Percentiles rank a stretch among this genome's conserved stretches.
phyloP scores from a whole-genome alignment of 2,888 invertebrate genomes.

The Xiphydria camelus region DNA sequence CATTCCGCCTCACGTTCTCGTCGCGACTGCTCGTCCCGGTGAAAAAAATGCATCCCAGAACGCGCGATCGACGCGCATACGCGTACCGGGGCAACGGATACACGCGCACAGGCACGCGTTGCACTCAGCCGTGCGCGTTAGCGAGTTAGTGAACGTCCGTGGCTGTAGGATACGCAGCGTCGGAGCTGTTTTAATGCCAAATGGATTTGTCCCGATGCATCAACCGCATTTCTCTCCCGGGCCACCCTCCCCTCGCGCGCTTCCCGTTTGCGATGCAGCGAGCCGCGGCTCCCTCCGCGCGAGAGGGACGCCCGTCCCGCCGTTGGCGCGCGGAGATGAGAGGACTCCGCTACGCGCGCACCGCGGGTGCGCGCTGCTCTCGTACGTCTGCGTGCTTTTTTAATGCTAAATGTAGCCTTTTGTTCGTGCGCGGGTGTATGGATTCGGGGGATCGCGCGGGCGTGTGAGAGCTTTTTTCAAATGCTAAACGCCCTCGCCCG shows the following conservation, averaged over 20 bases:
- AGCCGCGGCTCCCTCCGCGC: conserved; percentile 16
- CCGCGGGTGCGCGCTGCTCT: conserved; percentile 11
- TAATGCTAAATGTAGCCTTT: conserved; percentile 50
- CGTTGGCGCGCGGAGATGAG: conserved; percentile 28
- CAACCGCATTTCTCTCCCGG: conserved; percentile 37
- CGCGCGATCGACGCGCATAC: conserved; percentile 17
- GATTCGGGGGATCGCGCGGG: conserved; percentile 27
- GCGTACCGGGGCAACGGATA: not conserved
- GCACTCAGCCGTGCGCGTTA: conserved; percentile 2
- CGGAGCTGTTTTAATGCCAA: conserved; percentile 41
- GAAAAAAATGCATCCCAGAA: conserved; percentile 20
- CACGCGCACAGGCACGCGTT: not conserved
- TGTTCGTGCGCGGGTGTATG: conserved; percentile 27
- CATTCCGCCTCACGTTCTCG: conserved; percentile 48
- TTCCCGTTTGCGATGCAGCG: conserved; percentile 6
- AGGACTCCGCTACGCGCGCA: conserved; percentile 22
- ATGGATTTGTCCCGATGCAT: conserved; percentile 44
- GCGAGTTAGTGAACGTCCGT: not conserved
- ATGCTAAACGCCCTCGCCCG: conserved; percentile 41
- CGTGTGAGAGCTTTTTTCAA: conserved; percentile 41
- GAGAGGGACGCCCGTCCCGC: conserved; percentile 33
- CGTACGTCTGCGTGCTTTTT: conserved; percentile 38
- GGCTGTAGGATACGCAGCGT: conserved; percentile 6
- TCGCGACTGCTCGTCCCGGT: conserved; percentile 17
- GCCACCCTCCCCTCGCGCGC: conserved; percentile 5